Evolutionary conservation across 2,888 invertebrate genomes (phyloP).

Genomic region (Monoplex corrugatus): DNA sequence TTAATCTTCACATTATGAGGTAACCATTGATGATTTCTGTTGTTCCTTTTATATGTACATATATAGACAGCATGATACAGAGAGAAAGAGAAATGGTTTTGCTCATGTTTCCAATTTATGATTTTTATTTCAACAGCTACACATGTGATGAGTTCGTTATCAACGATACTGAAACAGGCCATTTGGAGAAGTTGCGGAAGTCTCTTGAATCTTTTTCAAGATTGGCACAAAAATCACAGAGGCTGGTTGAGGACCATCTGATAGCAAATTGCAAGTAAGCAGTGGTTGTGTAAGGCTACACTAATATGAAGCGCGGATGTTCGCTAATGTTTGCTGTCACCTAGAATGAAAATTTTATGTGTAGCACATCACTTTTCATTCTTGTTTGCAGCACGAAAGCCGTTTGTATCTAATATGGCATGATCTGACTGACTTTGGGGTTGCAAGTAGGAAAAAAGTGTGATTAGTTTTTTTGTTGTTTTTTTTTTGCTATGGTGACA

Average conservation of each 20-base stretch:
- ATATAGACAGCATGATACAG: neutral
- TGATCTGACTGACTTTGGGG: neutral
- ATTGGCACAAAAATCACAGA: slow-evolving; percentile 61
- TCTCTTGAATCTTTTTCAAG: slow-evolving; percentile 74
- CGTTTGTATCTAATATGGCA: too few species aligned
- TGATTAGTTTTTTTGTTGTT: too few species aligned
- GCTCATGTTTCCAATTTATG: neutral
- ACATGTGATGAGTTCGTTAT: slow-evolving; percentile 90
- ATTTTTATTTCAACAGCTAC: slow-evolving; percentile 84
- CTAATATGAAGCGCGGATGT: too few species aligned
- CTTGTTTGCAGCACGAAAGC: too few species aligned
- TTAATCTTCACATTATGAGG: neutral
- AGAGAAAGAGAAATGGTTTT: too few species aligned
- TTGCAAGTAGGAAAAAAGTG: too few species aligned
- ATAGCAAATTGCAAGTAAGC: neutral
- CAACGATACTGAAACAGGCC: slow-evolving; percentile 85
- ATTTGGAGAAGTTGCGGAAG: slow-evolving; percentile 78
- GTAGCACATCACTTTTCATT: too few species aligned
- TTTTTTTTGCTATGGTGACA: too few species aligned
- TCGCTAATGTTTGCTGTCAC: too few species aligned
- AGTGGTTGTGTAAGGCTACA: neutral
- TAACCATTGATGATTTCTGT: neutral
- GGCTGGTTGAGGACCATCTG: slow-evolving; percentile 33
- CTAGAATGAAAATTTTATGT: too few species aligned
- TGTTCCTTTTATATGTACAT: neutral